Evolutionary conservation across 2,113 vertebrate genomes (phyloP).

Genomic region (Myotis yumanensis): DNA sequence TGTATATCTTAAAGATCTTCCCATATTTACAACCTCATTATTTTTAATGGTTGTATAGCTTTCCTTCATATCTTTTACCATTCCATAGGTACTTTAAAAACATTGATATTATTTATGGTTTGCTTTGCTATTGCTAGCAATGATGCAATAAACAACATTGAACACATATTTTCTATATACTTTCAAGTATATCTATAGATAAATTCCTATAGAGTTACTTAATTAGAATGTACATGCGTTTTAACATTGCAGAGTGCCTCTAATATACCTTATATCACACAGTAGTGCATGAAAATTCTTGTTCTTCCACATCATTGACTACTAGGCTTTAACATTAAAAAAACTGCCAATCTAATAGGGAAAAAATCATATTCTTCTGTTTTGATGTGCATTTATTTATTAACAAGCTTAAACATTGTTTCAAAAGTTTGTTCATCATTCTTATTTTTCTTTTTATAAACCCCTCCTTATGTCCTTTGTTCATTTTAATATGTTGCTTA

Average conservation of each 20-base stretch:
- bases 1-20: not conserved
- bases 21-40: not conserved
- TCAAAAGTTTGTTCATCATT: conserved; percentile 23
- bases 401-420: not conserved
- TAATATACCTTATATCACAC: too few relatives aligned
- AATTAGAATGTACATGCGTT: not conserved
- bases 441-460: conserved; percentile 39
- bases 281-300: not conserved
- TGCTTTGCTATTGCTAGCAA: conserved; percentile 11
- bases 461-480: not conserved
- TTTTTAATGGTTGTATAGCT: not conserved
- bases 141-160: not conserved
- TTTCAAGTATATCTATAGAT: not conserved
- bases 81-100: not conserved
- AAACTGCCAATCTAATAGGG: not conserved
- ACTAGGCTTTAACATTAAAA: not conserved
- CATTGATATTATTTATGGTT: not conserved
- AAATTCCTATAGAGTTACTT: not conserved
- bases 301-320: not conserved
- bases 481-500: conserved; percentile 49
- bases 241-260: not conserved
- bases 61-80: not conserved
- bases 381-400: conserved; percentile 1
- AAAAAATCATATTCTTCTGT: not conserved
- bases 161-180: not conserved